Percentiles rank a stretch among this genome's conserved stretches.
Conservation (phyloP, 2,113 vertebrate species). For the Nasalis larvatus region DNA sequence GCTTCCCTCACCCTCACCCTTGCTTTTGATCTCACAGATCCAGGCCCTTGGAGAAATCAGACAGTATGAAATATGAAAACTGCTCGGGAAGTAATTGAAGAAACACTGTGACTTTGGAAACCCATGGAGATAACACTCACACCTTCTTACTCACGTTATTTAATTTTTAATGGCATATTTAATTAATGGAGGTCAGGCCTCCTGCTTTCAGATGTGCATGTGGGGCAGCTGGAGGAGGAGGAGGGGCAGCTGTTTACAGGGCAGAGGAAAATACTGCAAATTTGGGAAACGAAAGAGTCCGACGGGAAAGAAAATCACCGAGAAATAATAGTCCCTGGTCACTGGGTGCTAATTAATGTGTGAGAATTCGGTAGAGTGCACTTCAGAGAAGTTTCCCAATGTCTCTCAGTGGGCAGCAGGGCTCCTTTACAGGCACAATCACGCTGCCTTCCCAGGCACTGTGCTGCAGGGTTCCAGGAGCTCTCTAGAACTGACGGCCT, state of each 20-base stretch:
- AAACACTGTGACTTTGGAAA: slow-evolving; percentile 86
- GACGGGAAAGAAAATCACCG: background rate
- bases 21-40: slow-evolving; percentile 83
- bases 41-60: slow-evolving; percentile 87
- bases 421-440: background rate
- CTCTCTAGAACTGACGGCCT: background rate
- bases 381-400: background rate
- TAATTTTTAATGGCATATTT: slow-evolving; percentile 93
- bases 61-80: slow-evolving; percentile 88
- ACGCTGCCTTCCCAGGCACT: accelerated
- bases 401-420: too few relatives aligned
- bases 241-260: slow-evolving; percentile 71
- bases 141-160: slow-evolving; percentile 88
- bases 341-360: background rate
- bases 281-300: slow-evolving; percentile 30
- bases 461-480: background rate
- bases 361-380: background rate
- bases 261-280: slow-evolving; percentile 68
- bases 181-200: slow-evolving; percentile 88
- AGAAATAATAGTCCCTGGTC: background rate
- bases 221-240: slow-evolving; percentile 72
- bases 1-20: slow-evolving; percentile 54
- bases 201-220: slow-evolving; percentile 78
- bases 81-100: slow-evolving; percentile 87
- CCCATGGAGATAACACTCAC: slow-evolving; percentile 87